phyloP scores from a whole-genome alignment of 1,140 invertebrate genomes.

The Hylaeus volcanicus region DNA sequence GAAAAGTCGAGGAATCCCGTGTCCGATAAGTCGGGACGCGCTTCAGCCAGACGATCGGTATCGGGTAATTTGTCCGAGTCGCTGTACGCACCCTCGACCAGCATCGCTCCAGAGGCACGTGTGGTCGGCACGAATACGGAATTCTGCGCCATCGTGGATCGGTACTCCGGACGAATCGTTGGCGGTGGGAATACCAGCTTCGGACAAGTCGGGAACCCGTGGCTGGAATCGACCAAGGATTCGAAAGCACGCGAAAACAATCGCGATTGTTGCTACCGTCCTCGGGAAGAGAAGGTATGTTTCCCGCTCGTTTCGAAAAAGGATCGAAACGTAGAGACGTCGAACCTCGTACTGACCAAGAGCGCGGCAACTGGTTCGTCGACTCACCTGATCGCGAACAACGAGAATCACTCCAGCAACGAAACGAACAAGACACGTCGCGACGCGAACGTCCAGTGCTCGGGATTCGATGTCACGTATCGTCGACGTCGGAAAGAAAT shows the following conservation, averaged over 20 bases:
- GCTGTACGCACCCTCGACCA: background rate
- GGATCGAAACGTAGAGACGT: background rate
- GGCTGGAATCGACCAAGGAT: no score
- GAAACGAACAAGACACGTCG: background rate
- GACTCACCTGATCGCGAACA: background rate
- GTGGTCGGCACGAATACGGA: constrained; percentile 37
- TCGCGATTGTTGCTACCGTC: background rate
- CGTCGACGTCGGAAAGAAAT: background rate
- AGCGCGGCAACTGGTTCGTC: background rate
- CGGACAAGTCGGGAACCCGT: background rate
- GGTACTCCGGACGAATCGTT: background rate
- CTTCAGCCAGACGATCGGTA: background rate
- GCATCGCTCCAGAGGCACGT: constrained; percentile 3
- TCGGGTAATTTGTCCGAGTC: background rate
- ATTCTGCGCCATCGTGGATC: constrained; percentile 7
- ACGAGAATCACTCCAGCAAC: no score
- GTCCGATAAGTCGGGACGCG: background rate
- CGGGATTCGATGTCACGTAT: background rate
- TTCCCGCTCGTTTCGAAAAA: background rate
- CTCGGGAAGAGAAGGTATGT: background rate
- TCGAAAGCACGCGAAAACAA: background rate
- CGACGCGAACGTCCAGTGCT: background rate
- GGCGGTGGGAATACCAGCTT: background rate
- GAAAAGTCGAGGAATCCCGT: background rate
- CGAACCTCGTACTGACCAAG: background rate